These are phyloP conservation scores for Mylabris phalerata DNA, from an alignment of 1,140 invertebrate genomes.

Conservation along the genomic window DNA sequence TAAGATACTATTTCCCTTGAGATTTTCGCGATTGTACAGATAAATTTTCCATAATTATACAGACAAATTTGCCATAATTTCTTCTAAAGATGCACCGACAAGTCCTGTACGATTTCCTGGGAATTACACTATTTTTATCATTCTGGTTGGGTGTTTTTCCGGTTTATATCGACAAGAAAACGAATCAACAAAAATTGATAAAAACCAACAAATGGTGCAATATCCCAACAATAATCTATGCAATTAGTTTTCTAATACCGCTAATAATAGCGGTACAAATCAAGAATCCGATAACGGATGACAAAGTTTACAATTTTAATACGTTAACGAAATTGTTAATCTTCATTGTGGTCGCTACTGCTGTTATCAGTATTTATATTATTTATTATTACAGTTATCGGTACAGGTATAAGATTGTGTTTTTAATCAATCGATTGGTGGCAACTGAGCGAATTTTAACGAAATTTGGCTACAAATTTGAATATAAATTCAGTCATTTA, in stretches of 20 bases:
- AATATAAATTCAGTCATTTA: not conserved
- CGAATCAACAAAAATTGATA: not conserved
- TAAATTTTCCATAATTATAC: too few species aligned
- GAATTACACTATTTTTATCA: not conserved
- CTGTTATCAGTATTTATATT: not conserved
- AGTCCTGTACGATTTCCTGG: too few species aligned
- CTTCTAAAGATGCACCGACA: too few species aligned
- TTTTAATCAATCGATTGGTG: conserved; percentile 1
- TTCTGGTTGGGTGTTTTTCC: not conserved
- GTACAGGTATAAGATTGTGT: not conserved
- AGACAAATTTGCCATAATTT: too few species aligned
- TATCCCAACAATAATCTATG: not conserved
- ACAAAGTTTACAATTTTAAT: conserved; percentile 5
- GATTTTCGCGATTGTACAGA: too few species aligned
- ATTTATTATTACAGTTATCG: not conserved
- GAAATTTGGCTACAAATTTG: not conserved
- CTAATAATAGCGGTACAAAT: not conserved
- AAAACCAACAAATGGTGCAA: conserved; percentile 4
- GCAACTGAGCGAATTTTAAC: not conserved
- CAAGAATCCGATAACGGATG: not conserved
- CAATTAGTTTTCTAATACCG: not conserved
- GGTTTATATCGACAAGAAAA: not conserved
- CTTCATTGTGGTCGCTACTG: not conserved
- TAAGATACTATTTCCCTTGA: too few species aligned
- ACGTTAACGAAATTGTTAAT: conserved; percentile 5